Evolutionary conservation across 2,797 vertebrate species (phyloP).

Genomic region (Trichosurus vulpecula): DNA sequence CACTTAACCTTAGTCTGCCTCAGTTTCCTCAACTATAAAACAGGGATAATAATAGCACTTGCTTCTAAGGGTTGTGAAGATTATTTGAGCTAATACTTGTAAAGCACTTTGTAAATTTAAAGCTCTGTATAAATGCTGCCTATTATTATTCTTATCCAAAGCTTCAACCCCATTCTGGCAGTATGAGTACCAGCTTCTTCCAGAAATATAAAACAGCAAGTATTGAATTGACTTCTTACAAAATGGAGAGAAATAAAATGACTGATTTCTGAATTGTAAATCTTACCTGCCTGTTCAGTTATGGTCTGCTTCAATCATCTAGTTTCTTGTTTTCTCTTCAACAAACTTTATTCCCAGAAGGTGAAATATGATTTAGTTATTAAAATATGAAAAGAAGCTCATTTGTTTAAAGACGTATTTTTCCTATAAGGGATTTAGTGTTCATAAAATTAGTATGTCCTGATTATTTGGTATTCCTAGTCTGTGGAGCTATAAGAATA

Average conservation of each 20-base stretch:
- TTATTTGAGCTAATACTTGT: background rate
- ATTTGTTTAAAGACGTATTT: background rate
- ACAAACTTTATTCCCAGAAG: background rate
- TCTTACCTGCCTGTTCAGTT: background rate
- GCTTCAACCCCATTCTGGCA: background rate
- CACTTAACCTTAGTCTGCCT: background rate
- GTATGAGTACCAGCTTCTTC: background rate
- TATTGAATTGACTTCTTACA: background rate
- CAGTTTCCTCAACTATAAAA: background rate
- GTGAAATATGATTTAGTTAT: background rate
- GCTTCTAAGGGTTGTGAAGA: background rate
- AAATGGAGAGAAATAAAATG: background rate
- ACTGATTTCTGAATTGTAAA: background rate
- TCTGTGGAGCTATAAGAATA: background rate
- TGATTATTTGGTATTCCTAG: background rate
- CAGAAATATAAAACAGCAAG: background rate
- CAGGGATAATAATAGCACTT: background rate
- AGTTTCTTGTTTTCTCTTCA: background rate
- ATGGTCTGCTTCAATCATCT: background rate
- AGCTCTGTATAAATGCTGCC: background rate
- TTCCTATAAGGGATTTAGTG: constrained; percentile 30
- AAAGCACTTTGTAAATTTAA: background rate
- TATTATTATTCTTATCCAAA: background rate
- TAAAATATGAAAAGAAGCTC: background rate
- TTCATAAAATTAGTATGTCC: background rate